Conservation (phyloP, 2,888 invertebrate species). For the Plutella xylostella region DNA sequence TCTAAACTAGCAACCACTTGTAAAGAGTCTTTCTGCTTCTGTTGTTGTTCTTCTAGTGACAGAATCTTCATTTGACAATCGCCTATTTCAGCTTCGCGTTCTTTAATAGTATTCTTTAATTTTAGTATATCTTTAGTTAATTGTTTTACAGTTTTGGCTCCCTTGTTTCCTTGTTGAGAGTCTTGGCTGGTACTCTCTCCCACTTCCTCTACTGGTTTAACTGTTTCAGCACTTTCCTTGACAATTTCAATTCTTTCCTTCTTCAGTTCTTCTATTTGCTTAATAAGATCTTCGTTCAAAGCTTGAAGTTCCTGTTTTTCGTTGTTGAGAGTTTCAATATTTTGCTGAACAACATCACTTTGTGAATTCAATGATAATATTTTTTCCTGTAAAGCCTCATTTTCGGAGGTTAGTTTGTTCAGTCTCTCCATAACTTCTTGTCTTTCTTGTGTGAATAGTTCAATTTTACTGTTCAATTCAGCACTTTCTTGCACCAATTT, state of each 20-base stretch:
- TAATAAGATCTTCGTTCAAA: slow-evolving; percentile 41
- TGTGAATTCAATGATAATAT: slow-evolving; percentile 63
- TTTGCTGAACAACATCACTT: slow-evolving; percentile 54
- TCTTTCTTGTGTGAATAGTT: slow-evolving; percentile 75
- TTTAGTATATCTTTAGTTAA: slow-evolving; percentile 64
- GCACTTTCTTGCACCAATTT: slow-evolving; percentile 73
- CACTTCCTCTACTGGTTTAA: slow-evolving; percentile 44
- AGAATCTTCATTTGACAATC: slow-evolving; percentile 65
- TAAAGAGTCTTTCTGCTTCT: slow-evolving; percentile 48
- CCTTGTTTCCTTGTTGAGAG: slow-evolving; percentile 34
- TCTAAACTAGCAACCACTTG: slow-evolving; percentile 42
- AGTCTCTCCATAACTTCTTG: slow-evolving; percentile 78
- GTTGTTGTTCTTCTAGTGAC: slow-evolving; percentile 59
- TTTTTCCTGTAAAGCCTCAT: slow-evolving; percentile 62
- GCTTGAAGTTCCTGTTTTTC: slow-evolving; percentile 48
- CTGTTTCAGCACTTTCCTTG: slow-evolving; percentile 47
- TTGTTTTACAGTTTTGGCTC: slow-evolving; percentile 57
- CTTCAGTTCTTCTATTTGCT: slow-evolving; percentile 56
- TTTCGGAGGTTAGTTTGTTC: slow-evolving; percentile 72
- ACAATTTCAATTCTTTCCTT: slow-evolving; percentile 50
- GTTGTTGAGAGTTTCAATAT: slow-evolving; percentile 50
- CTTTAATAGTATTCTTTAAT: slow-evolving; percentile 59
- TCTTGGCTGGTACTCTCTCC: slow-evolving; percentile 36
- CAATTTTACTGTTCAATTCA: slow-evolving; percentile 75
- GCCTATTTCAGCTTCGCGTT: slow-evolving; percentile 62